Percentiles rank a stretch among this genome's conserved stretches.
phyloP scores from a whole-genome alignment of 2,113 vertebrate species.

The Coracopsis vasa region DNA sequence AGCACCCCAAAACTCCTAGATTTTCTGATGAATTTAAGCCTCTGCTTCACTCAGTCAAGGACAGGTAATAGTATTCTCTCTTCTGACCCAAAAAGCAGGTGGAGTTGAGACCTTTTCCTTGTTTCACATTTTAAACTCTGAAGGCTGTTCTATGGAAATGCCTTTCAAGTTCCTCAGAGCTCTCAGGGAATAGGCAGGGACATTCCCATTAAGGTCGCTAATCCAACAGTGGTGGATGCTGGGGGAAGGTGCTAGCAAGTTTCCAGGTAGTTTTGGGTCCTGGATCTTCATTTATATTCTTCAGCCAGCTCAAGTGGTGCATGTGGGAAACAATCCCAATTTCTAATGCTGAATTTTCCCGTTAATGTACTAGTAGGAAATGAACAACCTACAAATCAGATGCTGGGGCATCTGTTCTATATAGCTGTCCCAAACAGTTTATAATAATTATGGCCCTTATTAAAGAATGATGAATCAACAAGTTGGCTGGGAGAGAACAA shows the following conservation, averaged over 20 bases:
- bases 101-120: neutral
- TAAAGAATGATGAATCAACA: conserved; percentile 58
- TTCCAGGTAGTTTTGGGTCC: neutral
- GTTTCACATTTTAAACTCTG: neutral
- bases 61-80: neutral
- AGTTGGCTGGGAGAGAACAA: conserved; percentile 35
- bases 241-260: neutral
- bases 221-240: neutral
- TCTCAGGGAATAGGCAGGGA: neutral
- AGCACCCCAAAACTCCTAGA: fast-evolving
- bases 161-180: neutral
- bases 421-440: conserved; percentile 67
- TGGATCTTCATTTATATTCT: neutral
- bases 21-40: neutral
- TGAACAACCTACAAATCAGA: conserved; percentile 68
- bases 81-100: neutral
- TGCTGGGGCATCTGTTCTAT: conserved; percentile 66
- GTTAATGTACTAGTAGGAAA: conserved; percentile 56
- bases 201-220: neutral
- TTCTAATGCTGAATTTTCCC: neutral
- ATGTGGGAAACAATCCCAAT: neutral
- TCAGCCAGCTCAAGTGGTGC: neutral
- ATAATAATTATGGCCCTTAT: conserved; percentile 64
- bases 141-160: neutral
- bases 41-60: neutral